A percentile compares a stretch with the other conserved stretches of the same genome.
Evolutionary conservation across 2,113 vertebrate genomes (phyloP).

Genomic region (Heloderma charlesbogerti): DNA sequence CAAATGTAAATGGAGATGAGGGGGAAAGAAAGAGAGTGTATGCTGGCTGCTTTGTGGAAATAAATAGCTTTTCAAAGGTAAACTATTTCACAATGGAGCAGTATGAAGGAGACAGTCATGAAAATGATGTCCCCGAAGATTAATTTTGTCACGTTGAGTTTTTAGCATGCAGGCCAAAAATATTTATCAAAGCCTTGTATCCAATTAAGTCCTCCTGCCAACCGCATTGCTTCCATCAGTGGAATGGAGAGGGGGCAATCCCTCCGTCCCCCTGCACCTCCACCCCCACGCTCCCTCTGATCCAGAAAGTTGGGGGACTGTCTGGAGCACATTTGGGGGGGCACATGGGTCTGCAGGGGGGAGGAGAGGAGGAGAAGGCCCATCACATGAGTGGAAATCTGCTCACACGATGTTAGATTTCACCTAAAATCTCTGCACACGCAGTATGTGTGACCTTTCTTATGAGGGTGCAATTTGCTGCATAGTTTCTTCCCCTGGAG

Average conservation of each 20-base stretch:
- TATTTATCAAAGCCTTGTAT: background rate
- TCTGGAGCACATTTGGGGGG: background rate
- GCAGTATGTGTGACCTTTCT: background rate
- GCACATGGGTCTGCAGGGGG: background rate
- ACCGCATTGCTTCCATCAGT: background rate
- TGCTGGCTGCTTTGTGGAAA: background rate
- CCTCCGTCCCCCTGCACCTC: background rate
- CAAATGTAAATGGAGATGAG: background rate
- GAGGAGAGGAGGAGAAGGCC: background rate
- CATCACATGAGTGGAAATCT: background rate
- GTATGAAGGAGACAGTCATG: background rate
- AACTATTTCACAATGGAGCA: background rate
- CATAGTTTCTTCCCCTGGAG: conserved; percentile 13
- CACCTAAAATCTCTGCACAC: background rate
- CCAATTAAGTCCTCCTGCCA: background rate
- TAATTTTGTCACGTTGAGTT: background rate
- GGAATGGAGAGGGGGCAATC: background rate
- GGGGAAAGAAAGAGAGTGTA: background rate
- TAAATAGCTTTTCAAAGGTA: conserved; percentile 23
- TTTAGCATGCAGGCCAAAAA: conserved; percentile 5
- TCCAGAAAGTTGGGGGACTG: background rate
- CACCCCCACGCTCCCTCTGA: background rate
- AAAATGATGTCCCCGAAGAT: background rate
- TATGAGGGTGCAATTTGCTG: background rate
- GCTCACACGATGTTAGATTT: background rate